Percentiles rank a stretch among this genome's conserved stretches.
Conservation (phyloP, 2,113 vertebrate species). For the Cyprinodon tularosa region DNA sequence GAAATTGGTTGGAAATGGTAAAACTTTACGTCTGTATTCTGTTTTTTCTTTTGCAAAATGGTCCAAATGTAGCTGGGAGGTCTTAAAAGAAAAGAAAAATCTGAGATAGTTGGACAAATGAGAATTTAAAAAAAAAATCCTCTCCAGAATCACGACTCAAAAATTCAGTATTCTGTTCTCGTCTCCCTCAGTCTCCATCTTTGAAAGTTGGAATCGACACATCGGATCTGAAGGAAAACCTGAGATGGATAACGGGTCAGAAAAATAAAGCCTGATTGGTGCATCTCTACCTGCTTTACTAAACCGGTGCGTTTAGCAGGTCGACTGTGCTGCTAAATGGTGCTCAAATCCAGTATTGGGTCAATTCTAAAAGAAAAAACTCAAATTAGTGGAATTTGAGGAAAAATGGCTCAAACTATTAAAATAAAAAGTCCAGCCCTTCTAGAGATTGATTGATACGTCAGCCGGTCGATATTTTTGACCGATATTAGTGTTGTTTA, state of each 20-base stretch:
- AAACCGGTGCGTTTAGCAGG: not conserved
- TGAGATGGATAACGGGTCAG: not conserved
- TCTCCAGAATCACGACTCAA: no score
- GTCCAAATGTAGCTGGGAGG: no score
- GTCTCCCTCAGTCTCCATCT: no score
- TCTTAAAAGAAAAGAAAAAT: no score
- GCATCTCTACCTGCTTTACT: not conserved
- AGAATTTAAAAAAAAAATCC: no score
- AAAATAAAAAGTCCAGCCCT: not conserved
- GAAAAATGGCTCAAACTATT: not conserved
- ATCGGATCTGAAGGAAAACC: not conserved
- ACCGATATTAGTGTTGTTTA: not conserved
- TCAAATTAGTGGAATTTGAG: not conserved
- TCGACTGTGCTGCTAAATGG: not conserved
- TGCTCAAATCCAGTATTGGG: not conserved
- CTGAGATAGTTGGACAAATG: no score
- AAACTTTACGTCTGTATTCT: no score
- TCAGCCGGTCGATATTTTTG: not conserved
- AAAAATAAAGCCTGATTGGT: not conserved
- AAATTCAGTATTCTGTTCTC: no score
- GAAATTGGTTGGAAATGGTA: not conserved
- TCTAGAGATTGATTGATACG: not conserved
- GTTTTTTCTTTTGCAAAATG: no score
- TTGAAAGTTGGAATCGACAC: no score
- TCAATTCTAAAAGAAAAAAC: not conserved